A percentile compares a stretch with the other conserved stretches of the same genome.
Evolutionary conservation across 2,113 vertebrate species (phyloP).

Genomic region (Meles meles): DNA sequence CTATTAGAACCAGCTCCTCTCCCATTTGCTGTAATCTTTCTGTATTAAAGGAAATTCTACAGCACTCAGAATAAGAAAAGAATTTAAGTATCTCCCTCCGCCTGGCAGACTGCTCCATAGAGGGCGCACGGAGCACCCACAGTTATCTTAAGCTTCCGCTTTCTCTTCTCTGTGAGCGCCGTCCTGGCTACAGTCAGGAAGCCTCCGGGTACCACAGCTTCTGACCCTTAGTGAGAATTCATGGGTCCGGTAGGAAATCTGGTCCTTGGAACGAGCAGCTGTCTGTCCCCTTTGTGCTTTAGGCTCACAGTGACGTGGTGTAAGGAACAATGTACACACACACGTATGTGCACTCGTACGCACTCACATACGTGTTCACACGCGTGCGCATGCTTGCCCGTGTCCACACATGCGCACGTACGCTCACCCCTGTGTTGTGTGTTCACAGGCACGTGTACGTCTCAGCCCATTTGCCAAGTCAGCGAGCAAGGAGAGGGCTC

Average conservation of each 20-base stretch:
- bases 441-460: too few relatives aligned
- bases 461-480: not conserved
- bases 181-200: constrained; percentile 17
- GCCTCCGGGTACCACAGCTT: not conserved
- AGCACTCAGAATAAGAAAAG: not conserved
- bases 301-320: not conserved
- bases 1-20: not conserved
- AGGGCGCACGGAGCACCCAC: fast-evolving
- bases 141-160: not conserved
- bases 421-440: not conserved
- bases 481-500: not conserved
- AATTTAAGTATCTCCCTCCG: not conserved
- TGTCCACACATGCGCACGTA: fast-evolving
- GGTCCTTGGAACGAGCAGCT: not conserved
- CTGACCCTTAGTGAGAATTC: constrained; percentile 33
- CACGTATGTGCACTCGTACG: fast-evolving
- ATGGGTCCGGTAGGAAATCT: constrained; percentile 47
- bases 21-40: not conserved
- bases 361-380: too few relatives aligned
- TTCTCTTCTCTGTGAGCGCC: not conserved
- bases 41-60: not conserved
- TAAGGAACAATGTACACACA: not conserved
- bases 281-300: not conserved
- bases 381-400: fast-evolving
- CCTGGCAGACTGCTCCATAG: not conserved